Percentiles rank a stretch among this genome's conserved stretches.
Conservation (phyloP, 2,113 vertebrate genomes). For the Capreolus pygargus region DNA sequence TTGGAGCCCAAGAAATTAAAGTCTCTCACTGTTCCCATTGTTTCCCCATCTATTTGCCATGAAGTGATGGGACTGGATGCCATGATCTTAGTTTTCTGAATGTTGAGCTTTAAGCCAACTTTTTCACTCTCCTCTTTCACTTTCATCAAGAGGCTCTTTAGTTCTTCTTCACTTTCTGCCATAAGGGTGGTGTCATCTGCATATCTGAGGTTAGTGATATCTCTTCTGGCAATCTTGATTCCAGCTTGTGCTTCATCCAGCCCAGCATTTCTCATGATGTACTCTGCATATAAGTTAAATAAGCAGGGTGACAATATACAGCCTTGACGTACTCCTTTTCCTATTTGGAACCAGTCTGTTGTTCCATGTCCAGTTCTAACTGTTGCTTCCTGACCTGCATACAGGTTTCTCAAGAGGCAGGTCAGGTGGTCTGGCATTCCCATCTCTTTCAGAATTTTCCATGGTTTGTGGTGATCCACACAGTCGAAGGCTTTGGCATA, state of each 20-base stretch:
- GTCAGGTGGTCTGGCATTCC: not conserved
- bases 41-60: not conserved
- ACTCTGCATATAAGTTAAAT: not conserved
- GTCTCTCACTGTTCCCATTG: not conserved
- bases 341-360: not conserved
- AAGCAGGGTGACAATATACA: not conserved
- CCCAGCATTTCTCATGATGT: not conserved
- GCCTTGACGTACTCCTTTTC: not conserved
- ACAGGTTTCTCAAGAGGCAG: not conserved
- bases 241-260: not conserved
- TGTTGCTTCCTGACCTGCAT: not conserved
- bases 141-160: not conserved
- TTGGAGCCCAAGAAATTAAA: not conserved
- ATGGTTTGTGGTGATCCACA: not conserved
- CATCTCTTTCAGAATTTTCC: not conserved
- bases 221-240: not conserved
- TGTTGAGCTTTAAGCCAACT: not conserved
- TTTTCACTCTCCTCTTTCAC: not conserved
- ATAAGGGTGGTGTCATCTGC: not conserved
- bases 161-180: not conserved
- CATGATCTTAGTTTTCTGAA: not conserved
- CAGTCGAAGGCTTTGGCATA: not conserved
- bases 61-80: not conserved
- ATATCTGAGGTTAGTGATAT: not conserved
- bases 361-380: not conserved